Evolutionary conservation across 2,888 invertebrate species (phyloP).

Genomic region (Tridacna gigas): DNA sequence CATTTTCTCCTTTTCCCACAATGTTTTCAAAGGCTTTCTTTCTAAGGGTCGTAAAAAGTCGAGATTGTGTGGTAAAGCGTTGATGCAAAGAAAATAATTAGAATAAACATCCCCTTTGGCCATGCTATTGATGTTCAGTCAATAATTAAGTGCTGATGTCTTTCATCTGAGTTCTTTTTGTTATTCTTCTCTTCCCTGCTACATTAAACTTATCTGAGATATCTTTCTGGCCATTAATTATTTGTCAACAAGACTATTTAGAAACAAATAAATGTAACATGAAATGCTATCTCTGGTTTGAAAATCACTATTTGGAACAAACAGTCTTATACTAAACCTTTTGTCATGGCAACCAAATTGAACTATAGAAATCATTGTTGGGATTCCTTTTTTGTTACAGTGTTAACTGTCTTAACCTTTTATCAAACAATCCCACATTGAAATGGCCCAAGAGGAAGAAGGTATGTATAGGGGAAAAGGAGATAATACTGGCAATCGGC

Average conservation of each 20-base stretch:
- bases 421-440: no score
- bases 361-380: background rate
- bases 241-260: constrained; percentile 27
- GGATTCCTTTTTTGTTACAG: constrained; percentile 8
- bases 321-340: constrained; percentile 16
- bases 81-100: no score
- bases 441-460: no score
- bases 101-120: no score
- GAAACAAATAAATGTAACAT: constrained; percentile 19
- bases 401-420: background rate
- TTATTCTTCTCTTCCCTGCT: constrained; percentile 6
- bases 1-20: no score
- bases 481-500: no score
- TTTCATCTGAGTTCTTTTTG: constrained; percentile 4
- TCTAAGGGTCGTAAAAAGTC: no score
- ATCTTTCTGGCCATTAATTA: constrained; percentile 10
- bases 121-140: background rate
- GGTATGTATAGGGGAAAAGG: no score
- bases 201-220: constrained; percentile 5
- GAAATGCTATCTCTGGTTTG: constrained; percentile 4
- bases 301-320: constrained; percentile 7
- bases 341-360: constrained; percentile 21
- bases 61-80: no score
- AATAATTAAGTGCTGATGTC: constrained; percentile 3
- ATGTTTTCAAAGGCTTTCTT: no score